Percentiles rank a stretch among this genome's conserved stretches.
These are phyloP conservation scores for Araneus ventricosus DNA, from an alignment of 1,140 invertebrate species.

Conservation along the genomic window DNA sequence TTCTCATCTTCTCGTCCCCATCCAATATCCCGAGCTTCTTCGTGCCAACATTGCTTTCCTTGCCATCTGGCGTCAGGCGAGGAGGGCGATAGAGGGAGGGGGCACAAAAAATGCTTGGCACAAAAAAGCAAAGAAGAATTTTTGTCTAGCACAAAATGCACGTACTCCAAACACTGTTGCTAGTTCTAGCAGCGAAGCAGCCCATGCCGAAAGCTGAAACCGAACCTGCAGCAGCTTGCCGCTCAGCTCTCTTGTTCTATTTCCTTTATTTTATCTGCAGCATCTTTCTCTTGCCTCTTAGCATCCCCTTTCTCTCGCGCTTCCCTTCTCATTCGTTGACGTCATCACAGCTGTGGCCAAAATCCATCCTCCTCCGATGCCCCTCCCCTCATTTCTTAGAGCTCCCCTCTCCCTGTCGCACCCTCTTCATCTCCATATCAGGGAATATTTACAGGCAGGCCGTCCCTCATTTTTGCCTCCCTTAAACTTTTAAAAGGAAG, in stretches of 20 bases:
- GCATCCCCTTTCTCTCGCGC: conserved; percentile 69
- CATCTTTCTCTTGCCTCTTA: conserved; percentile 74
- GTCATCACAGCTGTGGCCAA: conserved; percentile 74
- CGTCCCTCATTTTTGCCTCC: conserved; percentile 35
- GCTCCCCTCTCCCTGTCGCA: conserved; percentile 16
- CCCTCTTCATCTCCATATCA: conserved; percentile 71
- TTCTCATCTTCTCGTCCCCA: conserved; percentile 65
- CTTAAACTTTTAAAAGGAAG: conserved; percentile 57
- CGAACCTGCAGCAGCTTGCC: conserved; percentile 60
- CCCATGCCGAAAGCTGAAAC: conserved; percentile 63
- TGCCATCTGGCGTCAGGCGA: conserved; percentile 65
- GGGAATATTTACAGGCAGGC: conserved; percentile 64
- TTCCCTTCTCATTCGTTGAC: conserved; percentile 74
- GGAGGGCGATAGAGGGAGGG: background rate
- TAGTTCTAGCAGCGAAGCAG: conserved; percentile 41
- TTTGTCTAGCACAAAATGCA: conserved; percentile 73
- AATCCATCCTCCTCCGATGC: conserved; percentile 49
- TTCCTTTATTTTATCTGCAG: conserved; percentile 75
- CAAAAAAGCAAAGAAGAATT: conserved; percentile 68
- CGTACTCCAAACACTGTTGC: conserved; percentile 73
- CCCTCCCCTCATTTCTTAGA: conserved; percentile 70
- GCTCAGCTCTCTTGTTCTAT: conserved; percentile 71
- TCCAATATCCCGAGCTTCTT: conserved; percentile 70
- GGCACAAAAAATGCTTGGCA: conserved; percentile 47
- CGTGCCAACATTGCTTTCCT: conserved; percentile 69